Conservation (phyloP, 1,140 invertebrate genomes). For the Drosophila azteca region DNA sequence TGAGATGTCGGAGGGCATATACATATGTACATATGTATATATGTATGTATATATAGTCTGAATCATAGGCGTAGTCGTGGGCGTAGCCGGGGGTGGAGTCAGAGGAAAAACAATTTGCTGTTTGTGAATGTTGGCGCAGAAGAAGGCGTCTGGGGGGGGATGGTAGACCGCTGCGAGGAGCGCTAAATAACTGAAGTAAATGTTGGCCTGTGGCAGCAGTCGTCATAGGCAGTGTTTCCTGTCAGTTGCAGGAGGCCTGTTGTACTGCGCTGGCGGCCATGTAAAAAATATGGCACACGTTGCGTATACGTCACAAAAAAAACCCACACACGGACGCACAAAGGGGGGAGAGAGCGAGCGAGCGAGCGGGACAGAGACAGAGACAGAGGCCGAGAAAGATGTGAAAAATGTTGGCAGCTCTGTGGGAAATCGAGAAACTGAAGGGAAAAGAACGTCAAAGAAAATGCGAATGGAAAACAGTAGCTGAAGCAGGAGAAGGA, state of each 20-base stretch:
- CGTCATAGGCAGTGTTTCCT: slow-evolving; percentile 69
- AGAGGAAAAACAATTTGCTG: slow-evolving; percentile 48
- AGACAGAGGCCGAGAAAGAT: slow-evolving; percentile 21
- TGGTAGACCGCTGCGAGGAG: slow-evolving; percentile 48
- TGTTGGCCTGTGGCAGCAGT: slow-evolving; percentile 37
- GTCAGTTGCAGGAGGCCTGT: slow-evolving; percentile 61
- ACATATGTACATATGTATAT: no score
- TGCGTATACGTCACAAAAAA: slow-evolving; percentile 73
- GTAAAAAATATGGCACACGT: slow-evolving; percentile 76
- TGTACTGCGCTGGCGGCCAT: slow-evolving; percentile 59
- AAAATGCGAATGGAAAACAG: slow-evolving; percentile 50
- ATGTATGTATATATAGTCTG: no score
- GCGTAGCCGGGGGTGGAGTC: slow-evolving; percentile 7
- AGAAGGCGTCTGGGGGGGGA: background rate
- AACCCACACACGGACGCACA: slow-evolving; percentile 28
- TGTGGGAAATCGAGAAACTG: slow-evolving; percentile 54
- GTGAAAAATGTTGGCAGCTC: slow-evolving; percentile 52
- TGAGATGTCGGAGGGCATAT: slow-evolving; percentile 32
- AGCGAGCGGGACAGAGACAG: no score
- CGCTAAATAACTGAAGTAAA: slow-evolving; percentile 57
- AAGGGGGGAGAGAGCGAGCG: background rate
- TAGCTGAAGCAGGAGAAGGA: slow-evolving; percentile 28
- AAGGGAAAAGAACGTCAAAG: slow-evolving; percentile 34
- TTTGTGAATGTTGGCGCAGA: slow-evolving; percentile 30
- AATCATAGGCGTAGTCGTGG: slow-evolving; percentile 1